Base-by-base conservation (phyloP, 2,888 invertebrate species). In the Notodonta ziczac region DNA sequence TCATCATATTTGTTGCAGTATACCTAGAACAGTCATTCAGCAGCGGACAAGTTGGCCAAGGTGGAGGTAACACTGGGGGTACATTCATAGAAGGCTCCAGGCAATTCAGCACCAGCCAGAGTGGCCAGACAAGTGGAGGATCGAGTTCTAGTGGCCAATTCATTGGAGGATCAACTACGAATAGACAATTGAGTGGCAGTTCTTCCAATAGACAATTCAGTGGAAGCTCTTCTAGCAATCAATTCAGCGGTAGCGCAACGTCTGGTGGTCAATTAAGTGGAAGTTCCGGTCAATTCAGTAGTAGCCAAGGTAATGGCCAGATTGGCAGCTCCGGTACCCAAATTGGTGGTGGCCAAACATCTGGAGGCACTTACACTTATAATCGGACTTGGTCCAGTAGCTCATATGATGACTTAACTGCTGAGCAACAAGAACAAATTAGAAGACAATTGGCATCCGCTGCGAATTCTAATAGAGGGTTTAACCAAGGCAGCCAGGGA, bases 401-500 rank as follows among this genome's bases (percentile, higher is more conserved):
- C 44, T 74, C 84, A 0, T 76, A 73, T 56, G 82, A 80, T 10
- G 81, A 81, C 4, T 72, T 92, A 0, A 80, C 86, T 5, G 80
- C 77, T 10, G 88, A 87, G 71, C 82, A 91, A 69, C 81, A 85
- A 61, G 91, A 90, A 67, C 79, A 84, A 46, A 83, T 91, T 2
- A 82, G 82, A 57, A 84, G 73, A 56, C 80, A 85, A 16, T 67
- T 91, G 0, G 81, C 82, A 12, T 79, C 82, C 3, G 77, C 79
- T 35, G 82, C 80, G 6, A 73, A 66, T 9, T 48, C 58, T 9
- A 54, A 35, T n/a, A 64, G 63, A 61, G 64, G 61, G 24, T 67
- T 75, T 3, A 74, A 58, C 39, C 61, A 53, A 16, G 58, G 63
- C 4, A 72, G 61, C 7, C 62, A 65, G 61, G 51, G 70, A 32